Conservation (phyloP, 2,797 vertebrate species). For the Chelonia mydas region DNA sequence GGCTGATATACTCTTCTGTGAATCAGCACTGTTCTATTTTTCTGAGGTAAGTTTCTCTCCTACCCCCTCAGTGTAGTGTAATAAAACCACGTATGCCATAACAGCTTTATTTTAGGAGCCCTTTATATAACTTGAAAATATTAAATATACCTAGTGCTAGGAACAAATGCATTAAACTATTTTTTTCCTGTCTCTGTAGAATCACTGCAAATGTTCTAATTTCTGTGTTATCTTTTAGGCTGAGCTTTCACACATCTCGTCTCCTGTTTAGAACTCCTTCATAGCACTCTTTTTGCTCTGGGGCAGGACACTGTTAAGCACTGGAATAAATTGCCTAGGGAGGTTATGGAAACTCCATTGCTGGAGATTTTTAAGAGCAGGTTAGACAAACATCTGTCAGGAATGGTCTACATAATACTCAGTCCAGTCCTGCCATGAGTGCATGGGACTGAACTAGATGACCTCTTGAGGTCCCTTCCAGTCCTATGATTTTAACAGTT, state of each 20-base stretch:
- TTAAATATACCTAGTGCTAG: not conserved
- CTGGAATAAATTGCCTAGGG: too few relatives aligned
- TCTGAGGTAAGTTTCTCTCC: constrained; percentile 90
- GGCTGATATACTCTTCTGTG: constrained; percentile 98
- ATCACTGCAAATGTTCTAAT: not conserved
- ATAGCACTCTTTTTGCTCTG: not conserved
- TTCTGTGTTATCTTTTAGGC: not conserved
- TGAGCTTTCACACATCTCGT: not conserved
- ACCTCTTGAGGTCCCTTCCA: too few relatives aligned
- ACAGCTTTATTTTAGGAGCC: not conserved
- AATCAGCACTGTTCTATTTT: constrained; percentile 99
- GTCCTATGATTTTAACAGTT: not conserved
- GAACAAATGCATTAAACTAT: not conserved
- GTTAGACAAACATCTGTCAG: too few relatives aligned
- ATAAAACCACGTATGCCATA: not conserved
- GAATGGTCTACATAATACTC: too few relatives aligned
- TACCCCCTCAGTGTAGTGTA: not conserved
- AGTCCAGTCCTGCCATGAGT: too few relatives aligned
- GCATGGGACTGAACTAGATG: too few relatives aligned
- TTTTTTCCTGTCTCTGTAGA: not conserved
- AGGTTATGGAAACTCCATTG: too few relatives aligned
- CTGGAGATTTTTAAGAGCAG: too few relatives aligned
- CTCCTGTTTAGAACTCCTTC: not conserved
- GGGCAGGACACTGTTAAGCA: not conserved
- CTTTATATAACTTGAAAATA: not conserved